These are phyloP conservation scores for Calliphora vicina DNA, from an alignment of 1,140 invertebrate species.

Conservation along the genomic window DNA sequence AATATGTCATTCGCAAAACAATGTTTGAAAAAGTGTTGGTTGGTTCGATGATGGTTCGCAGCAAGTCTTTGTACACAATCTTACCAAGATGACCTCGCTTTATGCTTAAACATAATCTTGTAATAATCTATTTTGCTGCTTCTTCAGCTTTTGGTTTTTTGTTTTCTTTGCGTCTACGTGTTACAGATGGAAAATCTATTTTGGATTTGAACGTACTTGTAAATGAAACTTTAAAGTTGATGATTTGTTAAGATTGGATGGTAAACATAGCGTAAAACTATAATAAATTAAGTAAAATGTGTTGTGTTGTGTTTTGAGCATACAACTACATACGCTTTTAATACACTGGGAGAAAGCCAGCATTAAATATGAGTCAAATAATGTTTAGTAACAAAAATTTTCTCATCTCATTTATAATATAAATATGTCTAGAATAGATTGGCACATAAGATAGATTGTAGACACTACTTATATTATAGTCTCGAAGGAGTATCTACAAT, in stretches of 20 bases:
- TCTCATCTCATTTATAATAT: no score
- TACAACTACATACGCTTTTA: not conserved
- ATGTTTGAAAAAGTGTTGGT: not conserved
- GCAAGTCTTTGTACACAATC: no score
- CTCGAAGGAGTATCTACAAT: no score
- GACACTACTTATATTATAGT: no score
- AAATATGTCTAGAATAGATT: no score
- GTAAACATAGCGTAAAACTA: constrained; percentile 7
- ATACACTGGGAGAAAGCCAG: not conserved
- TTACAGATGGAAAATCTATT: not conserved
- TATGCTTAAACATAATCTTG: not conserved
- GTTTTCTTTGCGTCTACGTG: not conserved
- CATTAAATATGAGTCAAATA: no score
- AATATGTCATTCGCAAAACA: not conserved
- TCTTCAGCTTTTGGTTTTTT: not conserved
- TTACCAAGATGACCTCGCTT: not conserved
- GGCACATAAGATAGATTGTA: no score
- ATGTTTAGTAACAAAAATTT: not conserved
- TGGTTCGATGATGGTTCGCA: not conserved
- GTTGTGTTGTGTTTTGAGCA: not conserved
- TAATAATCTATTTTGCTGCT: not conserved
- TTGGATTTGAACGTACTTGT: not conserved
- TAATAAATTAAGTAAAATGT: not conserved
- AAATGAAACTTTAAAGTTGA: not conserved
- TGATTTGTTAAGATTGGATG: not conserved